Percentiles rank a stretch among this genome's conserved stretches.
phyloP scores from a whole-genome alignment of 1,140 invertebrate species.

The Acromyrmex heyeri region DNA sequence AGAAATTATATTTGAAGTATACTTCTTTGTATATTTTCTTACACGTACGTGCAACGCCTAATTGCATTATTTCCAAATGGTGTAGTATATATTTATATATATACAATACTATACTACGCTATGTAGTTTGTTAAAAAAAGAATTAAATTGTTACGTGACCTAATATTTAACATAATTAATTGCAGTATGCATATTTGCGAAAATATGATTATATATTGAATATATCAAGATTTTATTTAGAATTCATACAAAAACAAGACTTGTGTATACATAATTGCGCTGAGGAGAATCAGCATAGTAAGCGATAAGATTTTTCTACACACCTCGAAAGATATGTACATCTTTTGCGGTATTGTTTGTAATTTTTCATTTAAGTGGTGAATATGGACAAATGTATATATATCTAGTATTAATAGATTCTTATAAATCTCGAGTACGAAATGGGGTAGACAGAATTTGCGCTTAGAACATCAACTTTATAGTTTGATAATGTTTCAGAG shows the following conservation, averaged over 20 bases:
- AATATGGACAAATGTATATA: constrained; percentile 45
- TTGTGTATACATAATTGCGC: constrained; percentile 4
- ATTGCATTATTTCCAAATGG: constrained; percentile 21
- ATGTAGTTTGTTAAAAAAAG: background rate
- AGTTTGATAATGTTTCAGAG: constrained; percentile 25
- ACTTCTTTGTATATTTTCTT: constrained; percentile 14
- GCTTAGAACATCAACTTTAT: constrained; percentile 23
- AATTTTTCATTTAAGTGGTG: constrained; percentile 45
- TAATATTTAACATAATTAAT: constrained; percentile 42
- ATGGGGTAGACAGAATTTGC: background rate
- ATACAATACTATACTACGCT: background rate
- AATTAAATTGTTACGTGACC: constrained; percentile 31
- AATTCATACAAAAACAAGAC: constrained; percentile 10
- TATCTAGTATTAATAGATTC: constrained; percentile 44
- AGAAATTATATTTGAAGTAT: constrained; percentile 10
- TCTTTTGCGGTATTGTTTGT: constrained; percentile 15
- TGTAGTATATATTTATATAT: background rate
- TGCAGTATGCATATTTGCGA: background rate
- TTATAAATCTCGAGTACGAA: constrained; percentile 19
- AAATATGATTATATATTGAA: constrained; percentile 13
- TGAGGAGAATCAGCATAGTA: background rate
- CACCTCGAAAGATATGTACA: background rate
- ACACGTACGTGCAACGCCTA: constrained; percentile 7
- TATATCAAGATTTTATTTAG: constrained; percentile 23
- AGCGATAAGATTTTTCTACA: constrained; percentile 42